These are phyloP conservation scores for Limnodromus scolopaceus DNA, from an alignment of 2,797 vertebrate genomes.

Conservation along the genomic window DNA sequence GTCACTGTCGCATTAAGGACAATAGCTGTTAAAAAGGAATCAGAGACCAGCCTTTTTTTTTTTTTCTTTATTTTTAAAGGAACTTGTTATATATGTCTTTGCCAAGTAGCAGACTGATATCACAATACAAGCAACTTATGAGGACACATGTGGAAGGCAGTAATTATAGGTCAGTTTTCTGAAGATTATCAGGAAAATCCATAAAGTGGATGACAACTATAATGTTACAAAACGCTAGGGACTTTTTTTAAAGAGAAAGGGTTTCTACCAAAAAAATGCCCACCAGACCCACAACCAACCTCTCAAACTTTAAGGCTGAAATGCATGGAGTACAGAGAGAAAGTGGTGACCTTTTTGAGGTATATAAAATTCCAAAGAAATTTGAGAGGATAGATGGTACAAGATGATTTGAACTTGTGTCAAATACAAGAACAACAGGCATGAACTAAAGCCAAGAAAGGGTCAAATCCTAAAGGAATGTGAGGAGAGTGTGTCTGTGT, in stretches of 20 bases:
- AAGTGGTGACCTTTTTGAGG: background rate
- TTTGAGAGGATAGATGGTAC: background rate
- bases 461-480: slow-evolving; percentile 36
- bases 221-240: background rate
- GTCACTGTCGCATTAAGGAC: background rate
- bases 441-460: slow-evolving; percentile 11
- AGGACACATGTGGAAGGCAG: background rate
- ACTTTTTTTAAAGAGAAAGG: background rate
- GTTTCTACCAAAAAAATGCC: background rate
- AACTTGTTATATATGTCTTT: background rate
- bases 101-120: background rate
- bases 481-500: background rate
- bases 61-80: background rate
- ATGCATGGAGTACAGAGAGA: background rate
- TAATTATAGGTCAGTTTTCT: background rate
- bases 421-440: slow-evolving; percentile 15
- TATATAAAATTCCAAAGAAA: background rate
- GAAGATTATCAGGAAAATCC: background rate
- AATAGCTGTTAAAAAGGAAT: slow-evolving; percentile 37
- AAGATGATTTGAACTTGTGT: slow-evolving; percentile 40
- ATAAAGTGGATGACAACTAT: background rate
- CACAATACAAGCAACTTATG: background rate
- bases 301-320: background rate
- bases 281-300: background rate
- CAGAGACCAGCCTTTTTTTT: background rate